Conservation (phyloP, 2,797 vertebrate species). For the Crotalus adamanteus region DNA sequence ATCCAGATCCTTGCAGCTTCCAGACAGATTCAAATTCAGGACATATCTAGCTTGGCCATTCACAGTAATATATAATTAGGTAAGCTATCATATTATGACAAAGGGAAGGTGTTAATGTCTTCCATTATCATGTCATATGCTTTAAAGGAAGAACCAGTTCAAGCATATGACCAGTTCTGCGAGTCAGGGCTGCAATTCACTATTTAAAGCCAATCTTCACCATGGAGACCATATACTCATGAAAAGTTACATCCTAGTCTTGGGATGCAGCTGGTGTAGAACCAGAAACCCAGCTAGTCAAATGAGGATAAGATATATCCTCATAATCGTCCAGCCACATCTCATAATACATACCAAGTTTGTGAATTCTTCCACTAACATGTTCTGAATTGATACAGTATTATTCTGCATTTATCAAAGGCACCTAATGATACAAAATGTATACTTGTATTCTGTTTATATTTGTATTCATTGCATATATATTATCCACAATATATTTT, state of each 20-base stretch:
- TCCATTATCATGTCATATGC: not conserved
- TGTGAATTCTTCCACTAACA: not conserved
- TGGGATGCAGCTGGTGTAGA: not conserved
- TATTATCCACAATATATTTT: not conserved
- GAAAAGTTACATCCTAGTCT: not conserved
- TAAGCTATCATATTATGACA: not conserved
- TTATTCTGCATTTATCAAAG: not conserved
- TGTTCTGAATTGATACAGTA: not conserved
- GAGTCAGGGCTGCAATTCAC: not conserved
- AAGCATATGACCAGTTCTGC: not conserved
- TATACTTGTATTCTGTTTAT: not conserved
- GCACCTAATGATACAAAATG: not conserved
- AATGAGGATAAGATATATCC: not conserved
- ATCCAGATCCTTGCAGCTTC: not conserved
- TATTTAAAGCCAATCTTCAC: not conserved
- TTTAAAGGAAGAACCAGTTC: not conserved
- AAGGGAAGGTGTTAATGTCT: not conserved
- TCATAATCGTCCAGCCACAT: not conserved
- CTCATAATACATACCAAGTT: not conserved
- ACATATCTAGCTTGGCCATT: not conserved
- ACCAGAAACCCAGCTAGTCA: not conserved
- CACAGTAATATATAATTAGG: not conserved
- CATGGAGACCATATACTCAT: not conserved
- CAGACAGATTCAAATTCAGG: not conserved
- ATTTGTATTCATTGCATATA: not conserved